A percentile compares a stretch with the other conserved stretches of the same genome.
Evolutionary conservation across 2,113 vertebrate genomes (phyloP).

Genomic region (Acinonyx jubatus): DNA sequence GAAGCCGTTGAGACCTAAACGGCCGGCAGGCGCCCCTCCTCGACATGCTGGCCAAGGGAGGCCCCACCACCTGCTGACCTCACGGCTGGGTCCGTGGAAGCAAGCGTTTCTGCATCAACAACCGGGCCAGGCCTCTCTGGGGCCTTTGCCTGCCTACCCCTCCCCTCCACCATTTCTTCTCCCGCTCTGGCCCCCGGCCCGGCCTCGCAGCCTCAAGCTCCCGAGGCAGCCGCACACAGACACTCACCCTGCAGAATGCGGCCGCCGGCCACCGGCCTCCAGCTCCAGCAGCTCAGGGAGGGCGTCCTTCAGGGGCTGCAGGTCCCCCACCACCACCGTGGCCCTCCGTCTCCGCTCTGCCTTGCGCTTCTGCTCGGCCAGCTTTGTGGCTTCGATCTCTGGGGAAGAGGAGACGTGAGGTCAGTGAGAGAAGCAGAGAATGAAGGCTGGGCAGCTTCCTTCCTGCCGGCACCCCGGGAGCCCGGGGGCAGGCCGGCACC

Average conservation of each 20-base stretch:
- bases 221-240: fast-evolving
- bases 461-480: neutral
- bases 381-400: slow-evolving; percentile 93
- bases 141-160: neutral
- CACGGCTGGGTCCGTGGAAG: neutral
- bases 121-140: neutral
- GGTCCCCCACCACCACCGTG: slow-evolving; percentile 92
- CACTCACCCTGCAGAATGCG: slow-evolving; percentile 78
- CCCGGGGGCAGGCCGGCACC: neutral
- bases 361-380: slow-evolving; percentile 86
- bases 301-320: slow-evolving; percentile 91
- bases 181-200: too few species aligned
- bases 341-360: slow-evolving; percentile 86
- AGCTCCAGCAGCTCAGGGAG: slow-evolving; percentile 91
- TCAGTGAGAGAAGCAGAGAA: neutral
- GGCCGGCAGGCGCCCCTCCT: neutral
- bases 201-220: neutral
- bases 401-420: neutral
- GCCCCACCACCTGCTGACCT: neutral
- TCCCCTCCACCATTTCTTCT: neutral
- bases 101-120: neutral
- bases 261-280: slow-evolving; percentile 66
- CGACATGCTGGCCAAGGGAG: neutral
- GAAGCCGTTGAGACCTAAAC: too few species aligned
- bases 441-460: fast-evolving